These are phyloP conservation scores for Pantherophis alleghaniensis DNA, from an alignment of 2,797 vertebrate species.

Conservation along the genomic window DNA sequence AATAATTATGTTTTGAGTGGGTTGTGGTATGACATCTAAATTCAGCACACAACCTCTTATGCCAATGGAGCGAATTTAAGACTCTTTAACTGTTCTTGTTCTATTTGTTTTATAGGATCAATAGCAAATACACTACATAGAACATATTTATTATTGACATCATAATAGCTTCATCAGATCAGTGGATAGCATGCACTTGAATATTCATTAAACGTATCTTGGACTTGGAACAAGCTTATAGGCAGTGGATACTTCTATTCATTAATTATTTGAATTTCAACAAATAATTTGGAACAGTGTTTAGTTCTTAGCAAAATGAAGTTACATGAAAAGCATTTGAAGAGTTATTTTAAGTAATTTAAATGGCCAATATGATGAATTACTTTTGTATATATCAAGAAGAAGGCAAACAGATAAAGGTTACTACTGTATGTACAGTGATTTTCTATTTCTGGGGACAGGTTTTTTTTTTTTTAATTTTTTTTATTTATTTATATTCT, in stretches of 20 bases:
- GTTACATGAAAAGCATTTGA: neutral
- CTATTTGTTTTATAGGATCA: constrained; percentile 50
- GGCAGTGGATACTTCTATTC: neutral
- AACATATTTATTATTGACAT: constrained; percentile 40
- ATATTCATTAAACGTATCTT: constrained; percentile 20
- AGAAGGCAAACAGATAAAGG: neutral
- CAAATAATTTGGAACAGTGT: neutral
- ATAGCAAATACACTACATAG: constrained; percentile 45
- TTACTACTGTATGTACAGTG: neutral
- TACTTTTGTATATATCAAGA: neutral
- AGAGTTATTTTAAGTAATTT: neutral
- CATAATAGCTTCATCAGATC: constrained; percentile 10
- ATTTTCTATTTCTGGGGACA: neutral
- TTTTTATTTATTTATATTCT: too few species aligned
- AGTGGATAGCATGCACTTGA: constrained; percentile 41
- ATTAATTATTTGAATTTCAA: neutral
- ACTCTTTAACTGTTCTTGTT: constrained; percentile 53
- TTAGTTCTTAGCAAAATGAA: neutral
- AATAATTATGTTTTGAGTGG: constrained; percentile 61
- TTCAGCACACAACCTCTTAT: constrained; percentile 39
- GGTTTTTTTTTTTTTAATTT: too few species aligned
- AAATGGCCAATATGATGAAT: neutral
- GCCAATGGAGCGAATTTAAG: constrained; percentile 50
- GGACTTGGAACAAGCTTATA: neutral
- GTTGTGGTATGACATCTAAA: constrained; percentile 61